These are phyloP conservation scores for Cremastinae sp. DNA, from an alignment of 2,888 invertebrate species.

Conservation along the genomic window DNA sequence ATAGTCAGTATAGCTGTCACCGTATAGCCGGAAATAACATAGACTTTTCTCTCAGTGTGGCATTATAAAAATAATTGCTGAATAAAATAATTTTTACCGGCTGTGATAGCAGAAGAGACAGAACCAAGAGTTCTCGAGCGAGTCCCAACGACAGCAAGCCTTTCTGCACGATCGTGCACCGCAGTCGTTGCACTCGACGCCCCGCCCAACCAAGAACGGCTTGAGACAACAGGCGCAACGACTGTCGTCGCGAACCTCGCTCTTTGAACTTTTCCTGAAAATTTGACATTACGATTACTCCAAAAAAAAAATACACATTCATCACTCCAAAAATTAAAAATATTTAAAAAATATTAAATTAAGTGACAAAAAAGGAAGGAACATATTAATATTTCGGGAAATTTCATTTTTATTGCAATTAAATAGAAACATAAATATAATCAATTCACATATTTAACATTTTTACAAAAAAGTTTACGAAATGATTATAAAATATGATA, in stretches of 20 bases:
- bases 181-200: constrained; percentile 75
- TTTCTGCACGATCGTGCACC: constrained; percentile 72
- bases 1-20: too few relatives aligned
- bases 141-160: constrained; percentile 75
- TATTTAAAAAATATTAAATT: neutral
- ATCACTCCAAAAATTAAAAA: neutral
- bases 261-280: constrained; percentile 69
- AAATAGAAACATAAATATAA: too few relatives aligned
- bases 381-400: neutral
- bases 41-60: too few relatives aligned
- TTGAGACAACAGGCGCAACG: constrained; percentile 77
- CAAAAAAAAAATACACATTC: constrained; percentile 5
- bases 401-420: too few relatives aligned
- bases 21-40: too few relatives aligned
- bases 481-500: too few relatives aligned
- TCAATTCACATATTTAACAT: too few relatives aligned
- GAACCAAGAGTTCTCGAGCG: constrained; percentile 71
- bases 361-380: too few relatives aligned
- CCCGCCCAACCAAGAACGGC: constrained; percentile 71
- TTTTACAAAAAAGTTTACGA: too few relatives aligned
- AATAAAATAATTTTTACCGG: constrained; percentile 67
- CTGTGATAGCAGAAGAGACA: constrained; percentile 77
- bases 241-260: constrained; percentile 64
- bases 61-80: too few relatives aligned
- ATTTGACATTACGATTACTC: neutral